Evolutionary conservation across 2,888 invertebrate species (phyloP).

Genomic region (Tetranychus truncatus): DNA sequence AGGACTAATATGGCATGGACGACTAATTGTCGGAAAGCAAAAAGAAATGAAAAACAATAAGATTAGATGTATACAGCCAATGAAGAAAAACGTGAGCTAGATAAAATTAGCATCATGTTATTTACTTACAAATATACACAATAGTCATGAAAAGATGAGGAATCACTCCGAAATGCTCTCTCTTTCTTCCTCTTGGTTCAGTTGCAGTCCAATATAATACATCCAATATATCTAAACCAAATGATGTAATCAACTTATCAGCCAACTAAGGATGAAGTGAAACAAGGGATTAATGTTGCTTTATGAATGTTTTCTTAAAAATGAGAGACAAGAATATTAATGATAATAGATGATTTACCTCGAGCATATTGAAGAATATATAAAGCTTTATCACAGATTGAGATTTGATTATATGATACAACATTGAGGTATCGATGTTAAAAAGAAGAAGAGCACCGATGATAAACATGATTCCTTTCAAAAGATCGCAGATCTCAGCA

Average conservation of each 20-base stretch:
- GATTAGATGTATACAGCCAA: neutral
- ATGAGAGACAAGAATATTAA: neutral
- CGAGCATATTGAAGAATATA: conserved; percentile 98
- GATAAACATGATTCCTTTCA: conserved; percentile 75
- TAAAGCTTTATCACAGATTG: conserved; percentile 98
- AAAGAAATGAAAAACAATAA: conserved; percentile 5
- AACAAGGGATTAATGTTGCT: neutral
- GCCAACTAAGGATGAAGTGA: conserved; percentile 40
- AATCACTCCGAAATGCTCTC: conserved; percentile 55
- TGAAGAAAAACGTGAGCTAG: no score
- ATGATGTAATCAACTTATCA: conserved; percentile 81
- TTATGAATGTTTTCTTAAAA: conserved; percentile 10
- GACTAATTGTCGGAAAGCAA: conserved; percentile 34
- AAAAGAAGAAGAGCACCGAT: conserved; percentile 64
- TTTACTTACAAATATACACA: conserved; percentile 60
- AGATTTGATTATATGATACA: conserved; percentile 73
- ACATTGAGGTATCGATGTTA: conserved; percentile 87
- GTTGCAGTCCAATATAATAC: conserved; percentile 96
- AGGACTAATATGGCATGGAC: conserved; percentile 71
- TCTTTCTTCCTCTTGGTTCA: conserved; percentile 62
- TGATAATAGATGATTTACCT: conserved; percentile 42
- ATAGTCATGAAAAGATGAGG: conserved; percentile 80
- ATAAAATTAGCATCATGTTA: neutral
- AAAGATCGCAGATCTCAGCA: conserved; percentile 82
- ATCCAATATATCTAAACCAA: conserved; percentile 95